phyloP scores from a whole-genome alignment of 2,888 invertebrate species.

The Agrochola litura region DNA sequence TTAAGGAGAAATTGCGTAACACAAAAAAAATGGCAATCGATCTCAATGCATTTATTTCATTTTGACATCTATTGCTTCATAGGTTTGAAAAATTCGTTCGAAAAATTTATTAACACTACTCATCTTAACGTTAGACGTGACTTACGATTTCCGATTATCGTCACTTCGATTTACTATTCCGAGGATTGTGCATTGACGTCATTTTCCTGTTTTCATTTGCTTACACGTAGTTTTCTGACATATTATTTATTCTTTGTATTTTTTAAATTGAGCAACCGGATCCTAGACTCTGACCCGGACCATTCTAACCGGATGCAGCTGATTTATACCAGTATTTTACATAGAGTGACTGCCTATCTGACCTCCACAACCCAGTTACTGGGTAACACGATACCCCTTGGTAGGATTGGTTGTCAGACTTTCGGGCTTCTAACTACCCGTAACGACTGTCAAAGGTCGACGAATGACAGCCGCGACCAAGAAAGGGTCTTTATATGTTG shows the following conservation, averaged over 20 bases:
- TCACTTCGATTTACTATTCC: conserved; percentile 19
- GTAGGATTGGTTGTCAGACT: not conserved
- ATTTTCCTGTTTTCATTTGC: conserved; percentile 9
- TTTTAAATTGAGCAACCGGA: not conserved
- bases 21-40: not conserved
- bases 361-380: not conserved
- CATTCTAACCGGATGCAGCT: not conserved
- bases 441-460: not conserved
- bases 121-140: conserved; percentile 12
- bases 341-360: not conserved
- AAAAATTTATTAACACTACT: conserved; percentile 6
- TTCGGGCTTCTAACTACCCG: not conserved
- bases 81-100: not conserved
- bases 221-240: conserved; percentile 18
- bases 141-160: conserved; percentile 36
- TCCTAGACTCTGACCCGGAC: no score
- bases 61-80: not conserved
- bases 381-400: not conserved
- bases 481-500: not conserved
- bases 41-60: not conserved
- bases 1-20: not conserved
- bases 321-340: not conserved
- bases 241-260: conserved; percentile 4
- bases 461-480: not conserved
- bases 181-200: conserved; percentile 19